Evolutionary conservation across 2,797 vertebrate genomes (phyloP).

Genomic region (Etheostoma nigrum): DNA sequence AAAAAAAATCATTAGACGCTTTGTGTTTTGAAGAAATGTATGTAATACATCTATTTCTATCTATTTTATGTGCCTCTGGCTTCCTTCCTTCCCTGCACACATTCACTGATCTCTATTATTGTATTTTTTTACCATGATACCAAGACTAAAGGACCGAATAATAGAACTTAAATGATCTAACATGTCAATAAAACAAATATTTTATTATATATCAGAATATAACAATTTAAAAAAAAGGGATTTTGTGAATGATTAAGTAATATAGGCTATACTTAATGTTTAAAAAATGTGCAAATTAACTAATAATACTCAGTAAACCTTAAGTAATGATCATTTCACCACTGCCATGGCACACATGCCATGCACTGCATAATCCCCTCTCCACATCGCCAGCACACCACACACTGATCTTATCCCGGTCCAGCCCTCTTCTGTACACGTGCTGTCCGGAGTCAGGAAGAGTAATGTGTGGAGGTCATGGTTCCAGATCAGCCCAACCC

Average conservation of each 20-base stretch:
- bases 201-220: neutral
- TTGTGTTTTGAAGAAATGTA: too few relatives aligned
- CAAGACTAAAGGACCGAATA: neutral
- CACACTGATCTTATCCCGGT: slow-evolving; percentile 44
- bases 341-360: neutral
- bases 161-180: neutral
- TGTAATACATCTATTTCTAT: neutral
- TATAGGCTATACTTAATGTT: neutral
- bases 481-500: slow-evolving; percentile 69
- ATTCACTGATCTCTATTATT: neutral
- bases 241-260: neutral
- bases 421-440: slow-evolving; percentile 33
- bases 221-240: neutral
- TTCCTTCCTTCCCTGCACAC: neutral
- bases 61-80: neutral
- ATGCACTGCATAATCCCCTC: slow-evolving; percentile 44
- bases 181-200: neutral
- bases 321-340: neutral
- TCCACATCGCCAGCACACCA: slow-evolving; percentile 10
- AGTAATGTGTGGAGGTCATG: slow-evolving; percentile 63
- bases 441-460: slow-evolving; percentile 57
- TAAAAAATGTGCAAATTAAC: neutral
- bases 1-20: too few relatives aligned
- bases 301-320: neutral
- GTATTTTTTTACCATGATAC: neutral